A percentile compares a stretch with the other conserved stretches of the same genome.
Conservation (phyloP, 1,140 invertebrate species). For the Bombus sibiricus region DNA sequence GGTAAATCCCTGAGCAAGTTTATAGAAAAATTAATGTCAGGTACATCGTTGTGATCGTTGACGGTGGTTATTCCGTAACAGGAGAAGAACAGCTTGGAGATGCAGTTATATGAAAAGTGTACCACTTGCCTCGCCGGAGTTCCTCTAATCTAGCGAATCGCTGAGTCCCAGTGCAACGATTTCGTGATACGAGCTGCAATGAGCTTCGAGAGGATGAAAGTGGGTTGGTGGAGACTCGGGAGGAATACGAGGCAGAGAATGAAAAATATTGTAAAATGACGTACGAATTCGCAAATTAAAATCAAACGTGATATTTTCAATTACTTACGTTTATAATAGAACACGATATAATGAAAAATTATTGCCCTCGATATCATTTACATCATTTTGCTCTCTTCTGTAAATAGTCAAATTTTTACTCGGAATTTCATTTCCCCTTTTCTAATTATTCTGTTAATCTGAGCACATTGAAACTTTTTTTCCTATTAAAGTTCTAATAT, state of each 20-base stretch:
- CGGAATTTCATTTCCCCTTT: too few species aligned
- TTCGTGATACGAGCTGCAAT: conserved; percentile 8
- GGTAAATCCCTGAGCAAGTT: not conserved
- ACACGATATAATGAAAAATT: not conserved
- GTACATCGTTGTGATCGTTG: not conserved
- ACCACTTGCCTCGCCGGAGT: conserved; percentile 9
- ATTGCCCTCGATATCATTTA: not conserved
- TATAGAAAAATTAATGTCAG: not conserved
- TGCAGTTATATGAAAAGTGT: not conserved
- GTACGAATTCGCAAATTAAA: not conserved
- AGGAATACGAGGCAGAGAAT: not conserved
- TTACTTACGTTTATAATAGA: not conserved
- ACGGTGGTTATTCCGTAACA: not conserved
- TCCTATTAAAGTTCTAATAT: not conserved
- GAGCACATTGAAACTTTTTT: too few species aligned
- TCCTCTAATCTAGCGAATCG: conserved; percentile 32
- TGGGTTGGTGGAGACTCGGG: too few species aligned
- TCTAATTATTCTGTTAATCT: too few species aligned
- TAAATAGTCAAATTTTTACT: not conserved
- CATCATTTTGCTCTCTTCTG: not conserved
- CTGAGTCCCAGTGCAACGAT: conserved; percentile 23
- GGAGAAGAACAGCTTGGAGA: not conserved
- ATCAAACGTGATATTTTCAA: too few species aligned
- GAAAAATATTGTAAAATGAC: not conserved
- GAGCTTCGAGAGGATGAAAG: not conserved